These are phyloP conservation scores for Alcedo atthis DNA, from an alignment of 2,797 vertebrate species.

Conservation along the genomic window DNA sequence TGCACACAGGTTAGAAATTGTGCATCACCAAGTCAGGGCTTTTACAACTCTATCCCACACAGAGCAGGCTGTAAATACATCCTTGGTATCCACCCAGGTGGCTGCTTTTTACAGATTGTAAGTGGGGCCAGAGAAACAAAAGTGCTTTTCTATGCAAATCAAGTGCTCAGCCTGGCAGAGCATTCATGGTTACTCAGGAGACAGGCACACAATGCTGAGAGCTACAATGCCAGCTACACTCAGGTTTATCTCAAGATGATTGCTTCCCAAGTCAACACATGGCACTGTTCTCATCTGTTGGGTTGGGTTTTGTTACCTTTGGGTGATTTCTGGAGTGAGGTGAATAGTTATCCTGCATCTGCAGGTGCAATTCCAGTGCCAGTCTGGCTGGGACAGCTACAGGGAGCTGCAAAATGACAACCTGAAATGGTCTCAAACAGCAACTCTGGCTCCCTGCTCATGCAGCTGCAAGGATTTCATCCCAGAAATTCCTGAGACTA, in stretches of 20 bases:
- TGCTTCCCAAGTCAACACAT: fast-evolving
- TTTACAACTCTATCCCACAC: not conserved
- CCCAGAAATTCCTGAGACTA: not conserved
- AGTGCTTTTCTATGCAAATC: not conserved
- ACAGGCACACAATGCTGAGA: not conserved
- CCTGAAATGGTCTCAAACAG: not conserved
- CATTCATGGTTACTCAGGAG: not conserved
- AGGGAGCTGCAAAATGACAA: not conserved
- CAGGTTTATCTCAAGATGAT: not conserved
- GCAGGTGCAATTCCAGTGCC: not conserved
- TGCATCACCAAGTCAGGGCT: fast-evolving
- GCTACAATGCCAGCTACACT: not conserved
- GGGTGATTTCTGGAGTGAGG: not conserved
- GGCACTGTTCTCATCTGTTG: not conserved
- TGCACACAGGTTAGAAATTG: not conserved
- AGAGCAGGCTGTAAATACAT: not conserved
- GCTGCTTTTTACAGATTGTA: not conserved
- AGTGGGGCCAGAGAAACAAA: not conserved
- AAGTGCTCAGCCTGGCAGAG: not conserved
- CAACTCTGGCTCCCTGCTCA: not conserved
- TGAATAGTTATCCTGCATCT: not conserved
- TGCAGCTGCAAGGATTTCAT: not conserved
- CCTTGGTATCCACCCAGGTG: not conserved
- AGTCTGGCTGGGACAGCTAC: not conserved
- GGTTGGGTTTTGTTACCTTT: fast-evolving